These are phyloP conservation scores for Rhagium mordax DNA, from an alignment of 2,888 invertebrate species.

Conservation along the genomic window DNA sequence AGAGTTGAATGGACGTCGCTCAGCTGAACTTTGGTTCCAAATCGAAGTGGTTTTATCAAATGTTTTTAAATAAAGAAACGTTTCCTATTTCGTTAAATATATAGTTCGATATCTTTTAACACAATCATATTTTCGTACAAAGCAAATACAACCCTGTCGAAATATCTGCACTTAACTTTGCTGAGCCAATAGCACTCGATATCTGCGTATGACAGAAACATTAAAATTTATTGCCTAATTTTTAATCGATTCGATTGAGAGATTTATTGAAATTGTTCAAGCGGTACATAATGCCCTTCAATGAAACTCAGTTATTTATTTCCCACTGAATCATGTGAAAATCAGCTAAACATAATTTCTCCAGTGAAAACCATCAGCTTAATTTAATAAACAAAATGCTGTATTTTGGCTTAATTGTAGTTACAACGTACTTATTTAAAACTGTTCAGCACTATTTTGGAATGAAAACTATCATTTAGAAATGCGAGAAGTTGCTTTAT, in stretches of 20 bases:
- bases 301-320: neutral
- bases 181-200: conserved; percentile 58
- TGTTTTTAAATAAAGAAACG: too few relatives aligned
- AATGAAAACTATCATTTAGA: too few relatives aligned
- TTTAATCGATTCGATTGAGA: conserved; percentile 39
- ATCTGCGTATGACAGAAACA: conserved; percentile 59
- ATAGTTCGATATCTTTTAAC: neutral
- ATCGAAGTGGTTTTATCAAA: too few relatives aligned
- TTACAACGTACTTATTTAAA: too few relatives aligned
- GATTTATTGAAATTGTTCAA: conserved; percentile 35
- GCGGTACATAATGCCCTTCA: neutral
- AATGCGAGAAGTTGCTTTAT: too few relatives aligned
- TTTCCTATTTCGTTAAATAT: too few relatives aligned
- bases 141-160: conserved; percentile 6
- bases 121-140: neutral
- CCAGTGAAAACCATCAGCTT: neutral
- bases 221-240: conserved; percentile 52
- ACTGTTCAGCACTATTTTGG: too few relatives aligned
- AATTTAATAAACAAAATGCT: too few relatives aligned
- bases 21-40: too few relatives aligned
- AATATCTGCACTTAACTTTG: conserved; percentile 37
- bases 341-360: neutral
- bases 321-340: neutral
- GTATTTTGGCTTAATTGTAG: too few relatives aligned
- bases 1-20: too few relatives aligned